Base-by-base conservation (phyloP, 2,797 vertebrate genomes). In the Podarcis siculus region DNA sequence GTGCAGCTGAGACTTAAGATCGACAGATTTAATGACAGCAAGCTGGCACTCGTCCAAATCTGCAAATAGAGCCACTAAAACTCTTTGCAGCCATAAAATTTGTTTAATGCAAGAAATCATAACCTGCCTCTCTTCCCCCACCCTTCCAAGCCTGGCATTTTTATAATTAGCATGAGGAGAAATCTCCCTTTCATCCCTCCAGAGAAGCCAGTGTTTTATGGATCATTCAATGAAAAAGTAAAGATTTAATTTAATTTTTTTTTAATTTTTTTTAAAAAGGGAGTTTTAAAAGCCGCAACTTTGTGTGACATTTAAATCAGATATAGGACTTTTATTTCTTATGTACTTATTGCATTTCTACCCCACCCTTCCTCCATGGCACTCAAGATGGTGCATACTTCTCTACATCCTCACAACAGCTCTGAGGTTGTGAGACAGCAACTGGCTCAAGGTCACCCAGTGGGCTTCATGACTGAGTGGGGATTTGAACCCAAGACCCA, bases 1-100 rank as follows among this genome's bases (percentile, higher is more conserved):
- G 94, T 95, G 95, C 92, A 91, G 86, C 94, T 95, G 95, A 96
- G 95, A 95, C 94, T 94, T 95, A 95, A 95, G 94, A 96, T 94
- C 82, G 91, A 92, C 75, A 39, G 93, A 92, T 95, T 96, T 97
- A 96, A 96, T 93, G 95, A 93, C 95, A 95, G 91, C 0, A 42
- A 91, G 92, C 91, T 96, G 95, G 96, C 94, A 0, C 93, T 89
- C 78, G 80, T 89, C 95, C 96, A 96, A 87, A 91, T 80, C 93
- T 95, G 93, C 92, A 95, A 93, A 95, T 91, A 95, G 93, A 90
- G 90, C 92, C 91, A 91, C 95, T 96, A 96, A 96, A 95, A 96
- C 92, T 95, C 94, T 91, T 42, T 88, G 92, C 91, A 1, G 5
- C 92, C 84, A 86, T 96, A 96, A 96, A 95, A 96, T 94, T 87